Base-by-base conservation (phyloP, 2,888 invertebrate genomes). In the Cheiracanthium punctorium region DNA sequence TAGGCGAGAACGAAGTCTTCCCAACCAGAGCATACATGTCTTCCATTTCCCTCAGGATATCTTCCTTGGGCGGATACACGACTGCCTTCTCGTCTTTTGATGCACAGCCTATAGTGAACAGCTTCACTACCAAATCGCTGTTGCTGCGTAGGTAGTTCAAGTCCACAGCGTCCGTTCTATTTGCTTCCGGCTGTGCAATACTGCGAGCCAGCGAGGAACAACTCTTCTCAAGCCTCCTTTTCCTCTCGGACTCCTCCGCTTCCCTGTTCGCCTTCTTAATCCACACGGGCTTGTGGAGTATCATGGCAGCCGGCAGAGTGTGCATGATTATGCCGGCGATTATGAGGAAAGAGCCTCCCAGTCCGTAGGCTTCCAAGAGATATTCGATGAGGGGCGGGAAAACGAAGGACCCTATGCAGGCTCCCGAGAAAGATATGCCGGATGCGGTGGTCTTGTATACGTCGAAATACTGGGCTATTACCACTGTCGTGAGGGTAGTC, bases 341-440 rank as follows among this genome's bases (percentile, higher is more conserved):
- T 10, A 88, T 80, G 41, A 89, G 80, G 67, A 89, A 89, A 17
- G 84, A 71, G 12, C 85, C 82, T 17, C 81, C 48, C 1, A 89
- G 67, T 17, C 85, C 85, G 24, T 85, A 88, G 8, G 58, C 14
- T 10, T 33, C 32, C 1, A 89, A 33, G 70, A 87, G 17, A 12
- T 75, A 64, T 33, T 87, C 87, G 4, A 88, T 64, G 7, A 89
- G 71, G 12, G 82, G 79, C 0, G 89, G 88, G 41, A 89, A 88
- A 0, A 89, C 48, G 71, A 89, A 88, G 1, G 89, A 77, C 12
- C 89, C 89, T 0, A 89, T 74, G 5, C 89, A 88, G 1, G 89
- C 89, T 2, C 89, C 89, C 0, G 89, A 85, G 24, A 88, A 89
- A 0, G 88, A 77, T 48, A 89, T 79, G 0, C 89, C 89, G n/a